phyloP scores from a whole-genome alignment of 23 tunicate species.

The Oikopleura dioica region DNA sequence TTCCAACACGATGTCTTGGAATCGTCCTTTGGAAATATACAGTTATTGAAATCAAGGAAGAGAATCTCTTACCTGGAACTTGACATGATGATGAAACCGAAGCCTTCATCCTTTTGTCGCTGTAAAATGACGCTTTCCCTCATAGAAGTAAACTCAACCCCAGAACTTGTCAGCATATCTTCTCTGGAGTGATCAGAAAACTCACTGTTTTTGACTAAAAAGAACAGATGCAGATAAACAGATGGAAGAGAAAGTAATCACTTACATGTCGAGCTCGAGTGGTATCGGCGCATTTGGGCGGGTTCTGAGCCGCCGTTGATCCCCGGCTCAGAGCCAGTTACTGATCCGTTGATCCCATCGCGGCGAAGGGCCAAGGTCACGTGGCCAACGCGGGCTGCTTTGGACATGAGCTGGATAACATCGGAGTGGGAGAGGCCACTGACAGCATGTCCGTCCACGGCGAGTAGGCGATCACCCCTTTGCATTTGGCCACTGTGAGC shows the following conservation, averaged over 20 bases:
- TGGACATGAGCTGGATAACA: slow-evolving; percentile 62
- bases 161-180: neutral
- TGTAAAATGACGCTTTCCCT: slow-evolving; percentile 12
- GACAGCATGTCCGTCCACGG: slow-evolving; percentile 69
- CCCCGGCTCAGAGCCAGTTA: neutral
- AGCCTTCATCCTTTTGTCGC: slow-evolving; percentile 63
- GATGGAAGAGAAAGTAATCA: neutral
- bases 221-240: neutral
- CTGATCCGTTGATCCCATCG: neutral
- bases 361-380: slow-evolving; percentile 49
- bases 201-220: neutral
- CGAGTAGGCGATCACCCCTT: slow-evolving; percentile 50
- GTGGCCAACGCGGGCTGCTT: slow-evolving; percentile 58
- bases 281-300: neutral
- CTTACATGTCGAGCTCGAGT: neutral
- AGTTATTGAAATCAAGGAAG: neutral
- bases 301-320: neutral
- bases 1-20: slow-evolving; percentile 19
- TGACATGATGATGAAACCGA: slow-evolving; percentile 76
- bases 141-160: neutral
- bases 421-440: slow-evolving; percentile 51
- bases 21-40: neutral
- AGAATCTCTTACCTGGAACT: slow-evolving; percentile 13
- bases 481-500: slow-evolving; percentile 48
- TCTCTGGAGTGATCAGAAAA: neutral